phyloP scores from a whole-genome alignment of 2,888 invertebrate genomes.

The Lasioglossum villosulum region DNA sequence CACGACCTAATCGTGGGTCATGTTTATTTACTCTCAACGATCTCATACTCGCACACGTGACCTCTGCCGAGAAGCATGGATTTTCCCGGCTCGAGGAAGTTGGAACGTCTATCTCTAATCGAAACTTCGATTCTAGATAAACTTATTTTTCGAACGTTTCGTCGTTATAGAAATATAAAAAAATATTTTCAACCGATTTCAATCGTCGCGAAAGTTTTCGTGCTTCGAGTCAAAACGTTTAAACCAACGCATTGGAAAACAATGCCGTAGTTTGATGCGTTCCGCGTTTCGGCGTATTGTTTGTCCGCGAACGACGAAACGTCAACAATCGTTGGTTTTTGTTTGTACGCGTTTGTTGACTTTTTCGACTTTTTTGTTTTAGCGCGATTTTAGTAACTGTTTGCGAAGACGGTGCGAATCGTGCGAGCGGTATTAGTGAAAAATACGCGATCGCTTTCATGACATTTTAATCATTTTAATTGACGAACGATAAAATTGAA shows the following conservation, averaged over 20 bases:
- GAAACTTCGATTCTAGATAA: background rate
- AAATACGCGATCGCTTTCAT: background rate
- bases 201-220: background rate
- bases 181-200: background rate
- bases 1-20: background rate
- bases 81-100: background rate
- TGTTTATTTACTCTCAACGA: constrained; percentile 8
- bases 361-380: background rate
- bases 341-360: background rate
- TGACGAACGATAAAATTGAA: background rate
- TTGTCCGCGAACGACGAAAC: background rate
- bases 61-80: background rate
- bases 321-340: background rate
- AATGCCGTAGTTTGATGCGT: background rate
- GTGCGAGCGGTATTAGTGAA: background rate
- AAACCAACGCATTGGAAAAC: background rate
- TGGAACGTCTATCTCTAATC: background rate
- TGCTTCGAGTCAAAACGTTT: background rate
- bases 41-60: background rate
- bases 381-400: background rate
- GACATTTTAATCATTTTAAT: background rate
- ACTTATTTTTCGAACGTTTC: background rate
- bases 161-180: background rate
- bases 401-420: background rate
- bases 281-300: background rate